Evolutionary conservation across 2,113 vertebrate species (phyloP).

Genomic region (Vulpes vulpes): DNA sequence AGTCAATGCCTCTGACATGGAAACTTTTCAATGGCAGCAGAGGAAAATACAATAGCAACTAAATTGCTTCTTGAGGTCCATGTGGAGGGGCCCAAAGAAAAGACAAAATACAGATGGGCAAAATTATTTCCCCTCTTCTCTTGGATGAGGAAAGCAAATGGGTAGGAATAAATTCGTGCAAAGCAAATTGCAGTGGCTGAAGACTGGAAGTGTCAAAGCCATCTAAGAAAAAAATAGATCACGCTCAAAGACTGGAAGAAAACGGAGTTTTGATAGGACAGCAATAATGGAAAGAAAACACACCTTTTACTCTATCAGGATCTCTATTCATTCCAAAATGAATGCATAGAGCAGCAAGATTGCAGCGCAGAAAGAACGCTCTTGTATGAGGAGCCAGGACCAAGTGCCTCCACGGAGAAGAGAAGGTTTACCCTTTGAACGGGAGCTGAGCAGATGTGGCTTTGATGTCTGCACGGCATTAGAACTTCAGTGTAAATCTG

Average conservation of each 20-base stretch:
- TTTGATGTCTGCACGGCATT: conserved; percentile 4
- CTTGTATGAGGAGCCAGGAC: conserved; percentile 24
- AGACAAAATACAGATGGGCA: not conserved
- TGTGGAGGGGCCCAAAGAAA: not conserved
- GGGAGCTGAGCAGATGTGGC: not conserved
- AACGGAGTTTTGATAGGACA: not conserved
- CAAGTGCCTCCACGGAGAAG: conserved; percentile 25
- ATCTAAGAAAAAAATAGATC: not conserved
- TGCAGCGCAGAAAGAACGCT: not conserved
- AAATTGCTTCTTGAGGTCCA: not conserved
- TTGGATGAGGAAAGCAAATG: not conserved
- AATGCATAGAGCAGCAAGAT: not conserved
- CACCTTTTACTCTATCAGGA: not conserved
- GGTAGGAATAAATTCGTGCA: not conserved
- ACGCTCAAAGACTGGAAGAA: not conserved
- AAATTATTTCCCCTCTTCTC: not conserved
- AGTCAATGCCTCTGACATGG: not conserved
- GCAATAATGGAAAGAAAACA: not conserved
- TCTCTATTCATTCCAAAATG: not conserved
- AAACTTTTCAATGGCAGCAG: not conserved
- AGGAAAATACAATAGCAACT: not conserved
- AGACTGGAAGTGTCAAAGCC: not conserved
- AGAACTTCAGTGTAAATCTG: conserved; percentile 18
- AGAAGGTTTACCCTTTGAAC: conserved; percentile 24
- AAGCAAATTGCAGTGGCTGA: not conserved